Base-by-base conservation (phyloP, 2,888 invertebrate species). In the Troides aeacus region DNA sequence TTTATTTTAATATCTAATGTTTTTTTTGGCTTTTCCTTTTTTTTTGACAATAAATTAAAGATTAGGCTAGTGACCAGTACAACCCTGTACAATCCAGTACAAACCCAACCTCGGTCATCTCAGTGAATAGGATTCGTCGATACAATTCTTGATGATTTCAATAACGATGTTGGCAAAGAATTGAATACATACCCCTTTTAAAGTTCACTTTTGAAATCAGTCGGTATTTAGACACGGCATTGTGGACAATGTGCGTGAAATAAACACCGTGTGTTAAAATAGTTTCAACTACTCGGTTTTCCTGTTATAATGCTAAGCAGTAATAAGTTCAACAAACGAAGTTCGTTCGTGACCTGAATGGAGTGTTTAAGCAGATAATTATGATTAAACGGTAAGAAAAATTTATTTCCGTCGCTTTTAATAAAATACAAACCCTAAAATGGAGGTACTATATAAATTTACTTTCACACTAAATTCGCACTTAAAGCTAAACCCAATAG, bases 151-250 rank as follows among this genome's bases (percentile, higher is more conserved):
- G 21, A 42, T 63, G 64, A 71, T 75, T 77, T 74, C 74, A 74
- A 70, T 72, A 42, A 68, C 57, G 57, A n/a, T 23, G 57, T 57
- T 75, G 75, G 76, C 74, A 76, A 76, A 74, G 42, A 21, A 30
- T 36, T 64, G 57, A 39, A 74, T 72, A 60, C 62, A 23, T 65
- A 59, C 66, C 59, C 56, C 63, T 57, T 58, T 57, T 65, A 69
- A 71, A 69, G 68, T 71, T 74, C 69, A 71, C 64, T 73, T 75
- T 74, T 73, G 68, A 64, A 68, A 72, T 75, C 79, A 79, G 78
- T 80, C 65, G 72, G 71, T 64, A 61, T 73, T 80, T 77, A 74
- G 76, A 73, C 74, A 77, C 70, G 75, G 76, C 73, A 73, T 72
- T 63, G 75, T 71, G 62, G 59, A 63, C 63, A 61, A 62, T 66